Conservation (phyloP, 2,888 invertebrate species). For the Itoplectis maculator region DNA sequence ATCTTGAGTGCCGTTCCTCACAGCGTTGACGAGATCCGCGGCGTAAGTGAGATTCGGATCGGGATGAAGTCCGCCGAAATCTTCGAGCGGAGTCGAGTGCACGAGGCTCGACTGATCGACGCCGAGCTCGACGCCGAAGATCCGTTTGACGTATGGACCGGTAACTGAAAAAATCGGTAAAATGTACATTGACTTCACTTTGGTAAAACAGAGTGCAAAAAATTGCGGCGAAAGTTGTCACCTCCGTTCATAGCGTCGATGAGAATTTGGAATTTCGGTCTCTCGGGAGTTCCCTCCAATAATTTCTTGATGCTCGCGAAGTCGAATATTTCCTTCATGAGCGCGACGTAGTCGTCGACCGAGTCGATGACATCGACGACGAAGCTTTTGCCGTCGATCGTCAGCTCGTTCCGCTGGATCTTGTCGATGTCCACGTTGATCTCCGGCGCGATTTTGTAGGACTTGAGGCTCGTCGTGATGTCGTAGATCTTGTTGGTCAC, state of each 20-base stretch:
- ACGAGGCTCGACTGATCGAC: conserved; percentile 90
- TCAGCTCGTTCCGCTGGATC: conserved; percentile 85
- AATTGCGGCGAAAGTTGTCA: conserved; percentile 80
- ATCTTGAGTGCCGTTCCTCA: conserved; percentile 87
- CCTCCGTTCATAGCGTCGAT: conserved; percentile 98
- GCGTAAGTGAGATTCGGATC: conserved; percentile 98
- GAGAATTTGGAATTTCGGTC: conserved; percentile 92
- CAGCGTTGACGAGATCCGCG: conserved; percentile 89
- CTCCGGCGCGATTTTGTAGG: conserved; percentile 93
- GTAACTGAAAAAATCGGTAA: conserved; percentile 89
- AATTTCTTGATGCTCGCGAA: conserved; percentile 92
- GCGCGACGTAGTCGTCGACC: conserved; percentile 93
- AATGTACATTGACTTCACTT: not conserved
- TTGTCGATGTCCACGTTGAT: conserved; percentile 91
- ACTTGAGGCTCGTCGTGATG: conserved; percentile 90
- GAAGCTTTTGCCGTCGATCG: conserved; percentile 91
- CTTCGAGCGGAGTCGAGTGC: conserved; percentile 93
- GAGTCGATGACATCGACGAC: conserved; percentile 96
- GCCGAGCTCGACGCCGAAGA: conserved; percentile 95
- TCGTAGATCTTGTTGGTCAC: conserved; percentile 96
- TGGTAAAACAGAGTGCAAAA: not conserved
- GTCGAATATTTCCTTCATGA: conserved; percentile 99
- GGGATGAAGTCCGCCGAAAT: conserved; percentile 98
- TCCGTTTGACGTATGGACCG: conserved; percentile 96
- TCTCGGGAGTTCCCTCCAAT: conserved; percentile 88